A percentile compares a stretch with the other conserved stretches of the same genome.
phyloP scores from a whole-genome alignment of 2,888 invertebrate genomes.

The Hartigia nigra region DNA sequence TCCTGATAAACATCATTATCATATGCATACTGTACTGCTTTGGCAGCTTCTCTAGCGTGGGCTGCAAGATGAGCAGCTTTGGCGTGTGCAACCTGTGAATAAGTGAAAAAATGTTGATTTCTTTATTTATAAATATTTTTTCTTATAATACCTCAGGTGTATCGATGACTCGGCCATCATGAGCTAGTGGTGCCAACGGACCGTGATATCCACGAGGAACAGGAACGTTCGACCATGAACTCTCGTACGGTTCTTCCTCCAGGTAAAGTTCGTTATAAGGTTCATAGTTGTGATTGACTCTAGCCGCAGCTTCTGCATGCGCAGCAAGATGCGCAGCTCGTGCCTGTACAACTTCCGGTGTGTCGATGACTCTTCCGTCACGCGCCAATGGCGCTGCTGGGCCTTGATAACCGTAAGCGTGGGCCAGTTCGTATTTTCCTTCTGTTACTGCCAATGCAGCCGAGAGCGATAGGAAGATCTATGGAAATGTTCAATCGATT shows the following conservation, averaged over 20 bases:
- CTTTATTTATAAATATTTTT: not conserved
- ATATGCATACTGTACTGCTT: constrained; percentile 33
- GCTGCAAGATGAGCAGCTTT: constrained; percentile 64
- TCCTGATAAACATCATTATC: constrained; percentile 34
- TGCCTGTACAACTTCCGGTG: constrained; percentile 48
- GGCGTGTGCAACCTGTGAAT: constrained; percentile 62
- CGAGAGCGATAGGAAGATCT: not conserved
- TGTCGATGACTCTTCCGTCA: constrained; percentile 54
- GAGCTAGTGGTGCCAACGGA: constrained; percentile 36
- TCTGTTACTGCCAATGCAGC: constrained; percentile 1
- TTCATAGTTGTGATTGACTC: constrained; percentile 14
- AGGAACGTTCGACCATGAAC: constrained; percentile 6
- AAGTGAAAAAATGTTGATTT: not conserved
- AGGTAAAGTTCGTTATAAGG: not conserved
- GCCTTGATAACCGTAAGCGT: constrained; percentile 39
- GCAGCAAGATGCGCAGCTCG: constrained; percentile 45
- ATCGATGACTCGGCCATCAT: constrained; percentile 43
- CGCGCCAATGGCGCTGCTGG: constrained; percentile 48
- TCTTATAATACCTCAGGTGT: constrained; percentile 41
- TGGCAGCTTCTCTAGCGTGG: constrained; percentile 57
- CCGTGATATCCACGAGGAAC: constrained; percentile 27
- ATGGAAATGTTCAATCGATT: not conserved
- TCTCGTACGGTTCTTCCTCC: constrained; percentile 12
- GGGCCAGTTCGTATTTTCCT: constrained; percentile 13
- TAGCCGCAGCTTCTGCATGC: constrained; percentile 39